phyloP scores from a whole-genome alignment of 1,140 invertebrate genomes.

The Helicoverpa zea region DNA sequence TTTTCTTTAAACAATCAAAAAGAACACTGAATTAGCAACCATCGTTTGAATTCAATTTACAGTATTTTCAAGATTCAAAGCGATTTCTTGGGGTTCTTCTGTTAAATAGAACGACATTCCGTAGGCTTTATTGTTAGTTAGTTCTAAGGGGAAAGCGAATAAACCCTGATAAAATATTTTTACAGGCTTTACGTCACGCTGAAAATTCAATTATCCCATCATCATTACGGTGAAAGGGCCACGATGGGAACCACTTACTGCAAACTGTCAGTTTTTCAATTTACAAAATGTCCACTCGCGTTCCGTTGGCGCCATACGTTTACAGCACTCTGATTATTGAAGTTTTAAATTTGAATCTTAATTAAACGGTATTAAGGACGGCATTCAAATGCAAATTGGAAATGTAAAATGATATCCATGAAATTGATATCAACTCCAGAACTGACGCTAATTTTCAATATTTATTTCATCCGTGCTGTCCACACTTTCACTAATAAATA shows the following conservation, averaged over 20 bases:
- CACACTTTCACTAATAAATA: constrained; percentile 35
- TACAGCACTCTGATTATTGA: constrained; percentile 26
- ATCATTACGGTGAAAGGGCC: constrained; percentile 19
- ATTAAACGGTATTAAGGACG: constrained; percentile 13
- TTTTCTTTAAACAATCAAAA: constrained; percentile 26
- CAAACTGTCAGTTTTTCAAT: constrained; percentile 53
- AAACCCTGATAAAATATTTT: background rate
- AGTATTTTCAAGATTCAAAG: background rate
- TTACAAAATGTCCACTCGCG: constrained; percentile 53
- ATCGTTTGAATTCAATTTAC: constrained; percentile 8
- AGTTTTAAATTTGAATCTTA: constrained; percentile 26
- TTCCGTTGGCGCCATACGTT: constrained; percentile 5
- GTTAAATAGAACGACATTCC: background rate
- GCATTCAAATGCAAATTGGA: constrained; percentile 24
- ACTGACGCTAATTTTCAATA: constrained; percentile 50
- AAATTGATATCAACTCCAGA: constrained; percentile 52
- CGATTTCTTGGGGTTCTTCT: too few relatives aligned
- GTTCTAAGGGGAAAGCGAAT: background rate
- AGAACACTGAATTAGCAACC: constrained; percentile 11
- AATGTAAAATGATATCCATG: constrained; percentile 50
- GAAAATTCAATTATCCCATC: constrained; percentile 31
- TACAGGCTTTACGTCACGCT: constrained; percentile 3
- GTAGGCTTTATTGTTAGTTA: background rate
- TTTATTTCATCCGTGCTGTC: constrained; percentile 32
- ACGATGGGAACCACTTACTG: constrained; percentile 15